A percentile compares a stretch with the other conserved stretches of the same genome.
phyloP scores from a whole-genome alignment of 2,888 invertebrate genomes.

The Apamea epomidion region DNA sequence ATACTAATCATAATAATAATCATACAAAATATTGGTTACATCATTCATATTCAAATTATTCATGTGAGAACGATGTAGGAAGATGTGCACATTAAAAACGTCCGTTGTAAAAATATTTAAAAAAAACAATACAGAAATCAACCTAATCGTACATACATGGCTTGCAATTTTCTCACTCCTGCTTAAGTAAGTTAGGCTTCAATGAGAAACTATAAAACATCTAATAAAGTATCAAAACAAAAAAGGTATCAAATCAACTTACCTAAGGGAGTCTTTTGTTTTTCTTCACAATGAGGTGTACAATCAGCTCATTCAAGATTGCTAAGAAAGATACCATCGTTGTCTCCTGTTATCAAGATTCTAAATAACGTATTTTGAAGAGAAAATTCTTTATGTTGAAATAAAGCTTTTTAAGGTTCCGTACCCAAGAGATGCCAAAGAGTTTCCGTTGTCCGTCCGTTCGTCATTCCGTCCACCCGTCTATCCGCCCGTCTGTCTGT shows the following conservation, averaged over 20 bases:
- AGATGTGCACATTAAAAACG: no score
- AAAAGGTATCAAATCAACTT: not conserved
- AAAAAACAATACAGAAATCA: not conserved
- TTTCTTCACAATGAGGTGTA: not conserved
- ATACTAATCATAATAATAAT: no score
- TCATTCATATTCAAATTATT: no score
- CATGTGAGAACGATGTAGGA: no score
- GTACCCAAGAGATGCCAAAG: not conserved
- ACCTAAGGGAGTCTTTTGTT: not conserved
- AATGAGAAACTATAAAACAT: not conserved
- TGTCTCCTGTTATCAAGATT: conserved; percentile 1
- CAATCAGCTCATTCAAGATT: conserved; percentile 33
- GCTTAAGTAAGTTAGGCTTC: not conserved
- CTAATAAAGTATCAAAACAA: not conserved
- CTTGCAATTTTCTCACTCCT: not conserved
- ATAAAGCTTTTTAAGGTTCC: not conserved
- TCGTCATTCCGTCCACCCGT: no score
- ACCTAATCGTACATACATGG: not conserved
- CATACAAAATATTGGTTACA: no score
- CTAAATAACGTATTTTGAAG: conserved; percentile 11
- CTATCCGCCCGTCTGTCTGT: not conserved
- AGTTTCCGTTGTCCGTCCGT: not conserved
- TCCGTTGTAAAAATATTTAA: not conserved
- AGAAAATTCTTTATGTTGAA: not conserved
- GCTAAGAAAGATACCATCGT: conserved; percentile 10